These are phyloP conservation scores for Callionymus lyra DNA, from an alignment of 2,113 vertebrate genomes.

Conservation along the genomic window DNA sequence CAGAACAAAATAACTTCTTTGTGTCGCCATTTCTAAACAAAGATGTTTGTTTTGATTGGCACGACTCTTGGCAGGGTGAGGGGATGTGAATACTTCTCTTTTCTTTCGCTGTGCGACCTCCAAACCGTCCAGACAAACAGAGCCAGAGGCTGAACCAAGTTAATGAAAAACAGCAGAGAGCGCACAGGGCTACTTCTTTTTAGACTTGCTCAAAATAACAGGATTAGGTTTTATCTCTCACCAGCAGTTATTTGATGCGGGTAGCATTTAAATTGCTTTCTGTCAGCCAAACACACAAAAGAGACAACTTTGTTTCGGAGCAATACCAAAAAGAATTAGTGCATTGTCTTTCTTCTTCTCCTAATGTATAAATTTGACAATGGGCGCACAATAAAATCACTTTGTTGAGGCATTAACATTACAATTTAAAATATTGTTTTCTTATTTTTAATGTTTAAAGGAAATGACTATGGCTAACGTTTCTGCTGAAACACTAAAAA, in stretches of 20 bases:
- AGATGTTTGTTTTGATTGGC: constrained; percentile 35
- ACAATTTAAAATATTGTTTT: no score
- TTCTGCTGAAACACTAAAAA: no score
- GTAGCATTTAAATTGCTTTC: constrained; percentile 27
- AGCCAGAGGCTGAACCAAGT: constrained; percentile 13
- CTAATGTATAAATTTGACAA: no score
- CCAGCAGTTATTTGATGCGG: constrained; percentile 26
- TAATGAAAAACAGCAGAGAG: constrained; percentile 33
- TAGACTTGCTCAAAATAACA: constrained; percentile 31
- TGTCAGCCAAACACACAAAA: constrained; percentile 8
- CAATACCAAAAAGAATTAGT: background rate
- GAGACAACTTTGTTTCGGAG: constrained; percentile 1
- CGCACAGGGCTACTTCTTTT: constrained; percentile 29
- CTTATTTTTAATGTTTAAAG: no score
- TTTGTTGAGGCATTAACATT: no score
- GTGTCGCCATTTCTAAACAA: no score
- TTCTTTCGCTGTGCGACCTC: constrained; percentile 31
- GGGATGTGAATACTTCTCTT: background rate
- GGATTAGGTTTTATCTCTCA: constrained; percentile 43
- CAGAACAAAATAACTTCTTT: constrained; percentile 41
- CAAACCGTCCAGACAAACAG: constrained; percentile 29
- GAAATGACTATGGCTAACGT: no score
- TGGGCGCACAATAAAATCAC: no score
- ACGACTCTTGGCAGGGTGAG: constrained; percentile 14
- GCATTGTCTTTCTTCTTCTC: constrained; percentile 5